Conservation (phyloP, 2,113 vertebrate species). For the Gymnocephalus cernua region DNA sequence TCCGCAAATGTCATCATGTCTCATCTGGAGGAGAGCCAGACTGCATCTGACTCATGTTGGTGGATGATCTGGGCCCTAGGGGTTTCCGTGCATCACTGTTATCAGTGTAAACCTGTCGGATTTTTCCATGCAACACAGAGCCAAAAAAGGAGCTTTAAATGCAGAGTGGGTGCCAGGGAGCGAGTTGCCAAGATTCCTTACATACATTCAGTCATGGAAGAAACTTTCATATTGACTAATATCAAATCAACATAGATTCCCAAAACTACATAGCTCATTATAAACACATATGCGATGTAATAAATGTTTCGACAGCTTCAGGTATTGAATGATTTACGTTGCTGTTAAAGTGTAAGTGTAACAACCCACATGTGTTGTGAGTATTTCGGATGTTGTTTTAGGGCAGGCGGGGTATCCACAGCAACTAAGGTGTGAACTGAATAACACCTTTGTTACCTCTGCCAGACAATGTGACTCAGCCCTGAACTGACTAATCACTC, state of each 20-base stretch:
- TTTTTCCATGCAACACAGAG: background rate
- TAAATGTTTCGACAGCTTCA: background rate
- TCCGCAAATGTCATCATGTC: constrained; percentile 37
- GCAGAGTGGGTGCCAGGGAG: background rate
- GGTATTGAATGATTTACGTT: background rate
- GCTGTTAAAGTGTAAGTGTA: background rate
- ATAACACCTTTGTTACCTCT: background rate
- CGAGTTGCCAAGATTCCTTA: background rate
- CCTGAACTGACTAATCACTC: constrained; percentile 15
- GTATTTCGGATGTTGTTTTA: background rate
- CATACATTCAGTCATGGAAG: background rate
- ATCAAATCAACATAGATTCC: background rate
- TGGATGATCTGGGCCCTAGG: constrained; percentile 10
- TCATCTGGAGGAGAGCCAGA: constrained; percentile 37
- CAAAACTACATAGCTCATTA: background rate
- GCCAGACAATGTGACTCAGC: background rate
- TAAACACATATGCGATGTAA: too few relatives aligned
- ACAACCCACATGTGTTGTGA: background rate
- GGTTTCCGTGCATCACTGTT: background rate
- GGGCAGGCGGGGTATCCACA: background rate
- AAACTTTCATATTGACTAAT: background rate
- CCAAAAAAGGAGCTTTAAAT: constrained; percentile 38
- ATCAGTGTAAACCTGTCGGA: constrained; percentile 8
- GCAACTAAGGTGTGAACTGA: constrained; percentile 18
- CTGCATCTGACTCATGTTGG: constrained; percentile 53